Base-by-base conservation (phyloP, 2,113 vertebrate species). In the Vimba vimba region DNA sequence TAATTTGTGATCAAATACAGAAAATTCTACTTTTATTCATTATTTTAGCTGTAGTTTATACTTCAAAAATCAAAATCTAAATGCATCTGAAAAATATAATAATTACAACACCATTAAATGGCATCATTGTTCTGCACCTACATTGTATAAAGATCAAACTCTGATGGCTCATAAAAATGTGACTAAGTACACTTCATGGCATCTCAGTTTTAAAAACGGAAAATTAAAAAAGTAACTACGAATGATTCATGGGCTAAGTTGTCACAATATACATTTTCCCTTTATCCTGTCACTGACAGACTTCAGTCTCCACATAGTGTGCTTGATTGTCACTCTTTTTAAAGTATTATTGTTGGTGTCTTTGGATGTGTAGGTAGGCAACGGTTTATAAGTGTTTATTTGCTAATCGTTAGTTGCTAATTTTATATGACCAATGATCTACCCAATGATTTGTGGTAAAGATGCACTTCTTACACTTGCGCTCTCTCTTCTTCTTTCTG, bases 371-470 rank as follows among this genome's bases (percentile, higher is more conserved):
- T n/a, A 50, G 39, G 23, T 50, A 6, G n/a, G 10, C 23, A 33
- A 50, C 62, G 10, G 45, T 33, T 83, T 47, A 78, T 33, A 4
- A 10, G 9, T 85, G 25, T 68, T 68, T 27, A 8, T 43, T 64
- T 33, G 25, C 47, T 21, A 57, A 57, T 57, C 21, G 19, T 57
- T 12, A 80, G 27, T 50, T 45, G 52, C n/a, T 77, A n/a, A 84
- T 84, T 86, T 80, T 45, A 4, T 71, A 77, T 55, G 55, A 6
- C n/a, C n/a, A n/a, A n/a, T n/a, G n/a, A n/a, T n/a, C n/a, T n/a
- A n/a, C 36, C 80, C 73, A 82, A 66, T 66, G 25, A 85, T 77
- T 78, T 27, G 39, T 57, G 55, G 60, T 84, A 47, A 64, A 69
- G 25, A 73, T 23, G 66, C 60, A 83, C 39, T 71, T 27, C 19